Percentiles rank a stretch among this genome's conserved stretches.
Evolutionary conservation across 2,113 vertebrate genomes (phyloP).

Genomic region (Vulpes ferrilata): DNA sequence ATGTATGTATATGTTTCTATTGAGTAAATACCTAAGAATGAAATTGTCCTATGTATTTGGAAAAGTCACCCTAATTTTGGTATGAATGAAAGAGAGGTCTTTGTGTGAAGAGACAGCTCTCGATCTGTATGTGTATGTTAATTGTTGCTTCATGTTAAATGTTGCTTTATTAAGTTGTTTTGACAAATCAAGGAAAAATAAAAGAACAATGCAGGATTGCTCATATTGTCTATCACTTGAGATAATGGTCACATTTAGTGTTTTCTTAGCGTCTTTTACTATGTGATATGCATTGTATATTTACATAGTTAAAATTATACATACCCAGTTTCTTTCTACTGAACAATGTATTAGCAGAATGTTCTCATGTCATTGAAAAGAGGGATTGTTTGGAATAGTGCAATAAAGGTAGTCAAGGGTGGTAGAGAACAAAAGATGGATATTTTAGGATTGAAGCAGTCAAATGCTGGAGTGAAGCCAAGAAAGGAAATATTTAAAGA

Average conservation of each 20-base stretch:
- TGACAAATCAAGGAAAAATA: background rate
- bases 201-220: background rate
- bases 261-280: background rate
- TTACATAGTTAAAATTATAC: background rate
- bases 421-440: background rate
- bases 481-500: background rate
- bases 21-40: background rate
- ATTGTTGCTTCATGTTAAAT: background rate
- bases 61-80: background rate
- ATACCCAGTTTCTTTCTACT: background rate
- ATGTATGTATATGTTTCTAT: background rate
- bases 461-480: background rate
- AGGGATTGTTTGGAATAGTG: background rate
- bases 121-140: background rate
- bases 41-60: background rate
- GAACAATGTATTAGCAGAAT: background rate
- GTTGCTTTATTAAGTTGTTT: background rate
- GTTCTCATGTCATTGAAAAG: background rate
- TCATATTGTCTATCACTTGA: background rate
- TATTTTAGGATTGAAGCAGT: background rate
- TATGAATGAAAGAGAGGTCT: background rate
- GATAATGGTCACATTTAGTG: background rate
- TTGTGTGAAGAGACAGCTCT: background rate
- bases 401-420: background rate
- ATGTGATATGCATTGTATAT: background rate